phyloP scores from a whole-genome alignment of 2,888 invertebrate genomes.

The Toxonevra muliebris region DNA sequence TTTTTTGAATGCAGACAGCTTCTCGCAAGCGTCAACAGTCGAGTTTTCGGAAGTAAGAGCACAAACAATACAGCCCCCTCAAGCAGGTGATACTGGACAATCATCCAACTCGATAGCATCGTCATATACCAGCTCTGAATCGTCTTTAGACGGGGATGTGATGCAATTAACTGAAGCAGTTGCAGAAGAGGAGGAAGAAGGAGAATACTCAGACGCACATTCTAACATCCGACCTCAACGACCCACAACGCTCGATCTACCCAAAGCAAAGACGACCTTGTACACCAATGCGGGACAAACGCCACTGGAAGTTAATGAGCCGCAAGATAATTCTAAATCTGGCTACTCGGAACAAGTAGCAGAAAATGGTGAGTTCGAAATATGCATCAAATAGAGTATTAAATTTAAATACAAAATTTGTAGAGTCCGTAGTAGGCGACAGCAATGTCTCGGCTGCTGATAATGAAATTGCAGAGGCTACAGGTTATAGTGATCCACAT shows the following conservation, averaged over 20 bases:
- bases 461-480: constrained; percentile 50
- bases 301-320: constrained; percentile 47
- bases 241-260: constrained; percentile 61
- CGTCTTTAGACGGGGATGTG: constrained; percentile 41
- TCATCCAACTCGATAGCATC: constrained; percentile 42
- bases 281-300: constrained; percentile 58
- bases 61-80: constrained; percentile 29
- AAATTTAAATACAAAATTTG: no score
- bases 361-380: background rate
- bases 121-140: constrained; percentile 54
- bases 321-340: constrained; percentile 14
- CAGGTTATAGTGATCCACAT: constrained; percentile 58
- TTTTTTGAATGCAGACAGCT: constrained; percentile 61
- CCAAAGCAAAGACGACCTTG: constrained; percentile 46
- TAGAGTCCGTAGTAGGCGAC: no score
- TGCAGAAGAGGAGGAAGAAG: constrained; percentile 37
- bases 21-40: constrained; percentile 64
- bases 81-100: constrained; percentile 25
- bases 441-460: background rate
- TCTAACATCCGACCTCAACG: constrained; percentile 49
- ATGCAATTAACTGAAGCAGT: constrained; percentile 26
- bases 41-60: constrained; percentile 60
- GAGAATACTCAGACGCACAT: background rate
- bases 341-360: background rate
- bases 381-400: no score